Conservation (phyloP, 2,113 vertebrate species). For the Symphodus melops region DNA sequence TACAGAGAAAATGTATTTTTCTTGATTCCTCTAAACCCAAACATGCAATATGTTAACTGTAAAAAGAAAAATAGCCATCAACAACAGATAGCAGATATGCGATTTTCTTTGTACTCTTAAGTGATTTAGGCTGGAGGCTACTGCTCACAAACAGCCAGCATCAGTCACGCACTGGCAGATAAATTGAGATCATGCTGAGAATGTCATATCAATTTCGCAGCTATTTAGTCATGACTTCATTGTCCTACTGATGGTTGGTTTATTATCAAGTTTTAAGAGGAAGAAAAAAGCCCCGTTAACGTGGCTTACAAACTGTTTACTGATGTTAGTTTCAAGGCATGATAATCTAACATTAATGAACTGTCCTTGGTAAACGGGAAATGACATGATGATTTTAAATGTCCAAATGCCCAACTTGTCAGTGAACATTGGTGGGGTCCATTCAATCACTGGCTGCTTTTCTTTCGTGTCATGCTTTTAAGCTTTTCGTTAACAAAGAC, state of each 20-base stretch:
- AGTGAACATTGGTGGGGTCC: slow-evolving; percentile 22
- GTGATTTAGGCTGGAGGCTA: too few species aligned
- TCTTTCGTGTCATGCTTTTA: slow-evolving; percentile 39
- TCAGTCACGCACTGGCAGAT: background rate
- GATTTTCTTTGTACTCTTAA: too few species aligned
- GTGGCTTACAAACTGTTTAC: background rate
- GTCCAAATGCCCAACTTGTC: slow-evolving; percentile 6
- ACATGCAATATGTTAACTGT: too few species aligned
- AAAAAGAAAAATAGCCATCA: too few species aligned
- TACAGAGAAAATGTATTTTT: too few species aligned
- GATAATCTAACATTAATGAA: background rate
- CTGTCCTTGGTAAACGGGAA: background rate
- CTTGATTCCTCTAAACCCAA: too few species aligned
- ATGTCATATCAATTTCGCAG: background rate
- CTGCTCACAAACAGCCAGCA: background rate
- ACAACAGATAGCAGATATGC: too few species aligned
- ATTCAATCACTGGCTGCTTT: slow-evolving; percentile 65
- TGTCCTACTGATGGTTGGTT: background rate
- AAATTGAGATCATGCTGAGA: background rate
- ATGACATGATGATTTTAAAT: background rate
- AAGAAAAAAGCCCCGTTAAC: too few species aligned
- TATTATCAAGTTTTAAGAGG: background rate
- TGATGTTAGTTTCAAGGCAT: background rate
- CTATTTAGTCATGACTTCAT: background rate
- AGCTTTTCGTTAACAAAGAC: slow-evolving; percentile 63